Evolutionary conservation across 2,888 invertebrate species (phyloP), one percentile per base, ranked within the genome.

Genomic region (Eupithecia insigniata): DNA sequence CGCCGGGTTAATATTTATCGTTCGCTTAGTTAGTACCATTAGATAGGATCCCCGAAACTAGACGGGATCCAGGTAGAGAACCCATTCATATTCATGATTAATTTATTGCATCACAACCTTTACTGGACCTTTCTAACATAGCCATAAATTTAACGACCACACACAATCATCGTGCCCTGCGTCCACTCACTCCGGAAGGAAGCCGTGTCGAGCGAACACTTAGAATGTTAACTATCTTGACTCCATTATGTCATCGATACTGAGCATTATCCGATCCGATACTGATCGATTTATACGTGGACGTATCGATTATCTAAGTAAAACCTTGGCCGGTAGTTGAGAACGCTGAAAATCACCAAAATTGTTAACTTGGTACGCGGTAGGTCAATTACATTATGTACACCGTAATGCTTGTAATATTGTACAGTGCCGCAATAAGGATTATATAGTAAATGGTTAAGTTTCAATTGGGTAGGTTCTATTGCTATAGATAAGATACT

Each of bases 311-410:
- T 62, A 43, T 30, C 28, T 30, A 64, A 64, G 64, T 34, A 64
- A 64, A 64, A 12, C 26, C 26, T 32, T n/a, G 28, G 30, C 18
- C 28, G 30, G 62, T 32, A 12, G 60, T 18, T 8, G 36, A 12
- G 3, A 30, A 30, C 60, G 36, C 36, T 22, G 16, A 64, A 36
- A 58, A 39, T 2, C 2, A 64, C 64, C 26, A 22, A 62, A 34
- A 62, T 58, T 58, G 46, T n/a, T 60, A 28, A n/a, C 58, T 36
- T 62, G 62, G 39, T 58, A 39, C 55, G 73, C 61, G 43, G 39
- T 58, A 55, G 67, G 73, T 73, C 70, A 70, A 58, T 73, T 70
- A 70, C 70, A 70, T 67, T 72, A 64, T 5, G 30, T n/a, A 39
- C 30, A 58, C 69, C 64, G 64, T 22, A 64, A 65, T 51, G 60